phyloP scores from a whole-genome alignment of 1,140 invertebrate genomes.

The Anastrepha obliqua region DNA sequence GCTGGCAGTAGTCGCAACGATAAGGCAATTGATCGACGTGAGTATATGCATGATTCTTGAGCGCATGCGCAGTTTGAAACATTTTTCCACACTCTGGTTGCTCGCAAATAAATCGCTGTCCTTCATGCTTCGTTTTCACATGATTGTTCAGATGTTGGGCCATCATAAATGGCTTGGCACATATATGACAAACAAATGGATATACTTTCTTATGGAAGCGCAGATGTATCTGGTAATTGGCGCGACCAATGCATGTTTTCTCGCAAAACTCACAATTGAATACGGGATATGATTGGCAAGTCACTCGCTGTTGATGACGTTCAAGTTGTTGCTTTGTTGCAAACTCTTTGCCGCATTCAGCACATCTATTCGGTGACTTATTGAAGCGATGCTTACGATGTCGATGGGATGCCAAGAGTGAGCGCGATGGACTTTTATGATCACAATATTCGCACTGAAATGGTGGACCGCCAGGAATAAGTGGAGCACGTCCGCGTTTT shows the following conservation, averaged over 20 bases:
- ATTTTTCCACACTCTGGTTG: slow-evolving; percentile 60
- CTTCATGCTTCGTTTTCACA: slow-evolving; percentile 60
- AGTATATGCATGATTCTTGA: slow-evolving; percentile 61
- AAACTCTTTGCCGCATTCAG: slow-evolving; percentile 42
- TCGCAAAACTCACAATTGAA: slow-evolving; percentile 74
- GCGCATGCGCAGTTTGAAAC: slow-evolving; percentile 61
- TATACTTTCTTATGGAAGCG: slow-evolving; percentile 79
- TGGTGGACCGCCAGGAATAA: slow-evolving; percentile 49
- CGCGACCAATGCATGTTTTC: slow-evolving; percentile 75
- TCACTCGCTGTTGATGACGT: slow-evolving; percentile 32
- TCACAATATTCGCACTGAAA: slow-evolving; percentile 55
- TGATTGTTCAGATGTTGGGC: slow-evolving; percentile 62
- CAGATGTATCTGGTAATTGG: slow-evolving; percentile 78
- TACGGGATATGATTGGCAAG: slow-evolving; percentile 53
- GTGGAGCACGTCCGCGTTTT: background rate
- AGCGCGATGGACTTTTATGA: background rate
- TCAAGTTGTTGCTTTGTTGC: slow-evolving; percentile 6
- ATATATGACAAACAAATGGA: slow-evolving; percentile 84
- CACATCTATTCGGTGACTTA: background rate
- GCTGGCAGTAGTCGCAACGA: slow-evolving; percentile 62
- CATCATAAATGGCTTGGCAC: slow-evolving; percentile 86
- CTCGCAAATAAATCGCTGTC: slow-evolving; percentile 61
- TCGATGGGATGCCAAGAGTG: slow-evolving; percentile 52
- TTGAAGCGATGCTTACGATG: slow-evolving; percentile 52
- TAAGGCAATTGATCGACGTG: slow-evolving; percentile 64